Base-by-base conservation (phyloP, 2,888 invertebrate genomes). In the Microctonus aethiopoides region DNA sequence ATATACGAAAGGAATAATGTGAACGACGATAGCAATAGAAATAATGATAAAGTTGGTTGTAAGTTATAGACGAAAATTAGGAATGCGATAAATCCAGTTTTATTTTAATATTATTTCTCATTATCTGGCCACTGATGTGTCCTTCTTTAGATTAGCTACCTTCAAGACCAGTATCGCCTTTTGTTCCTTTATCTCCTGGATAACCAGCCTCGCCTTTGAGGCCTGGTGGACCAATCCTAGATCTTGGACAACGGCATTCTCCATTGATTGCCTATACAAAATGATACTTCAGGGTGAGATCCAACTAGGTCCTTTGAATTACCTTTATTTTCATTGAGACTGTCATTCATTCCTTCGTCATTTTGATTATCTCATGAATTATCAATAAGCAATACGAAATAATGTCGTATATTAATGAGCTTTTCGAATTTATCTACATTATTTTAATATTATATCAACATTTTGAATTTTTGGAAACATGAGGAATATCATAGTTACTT, bases 161-260 rank as follows among this genome's bases (percentile, higher is more conserved):
- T 80, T 87, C 79, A 80, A 87, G 89, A 77, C 91, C 90, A 79
- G 88, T 89, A 73, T 86, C 86, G 71, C 92, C 92, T 26, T 91
- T 90, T 60, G 90, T 89, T 71, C 93, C 93, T 56, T 91, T 88
- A 83, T 39, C 39, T 39, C 91, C 91, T 80, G 87, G 79, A 79
- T 87, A 89, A 39, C 89, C 90, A 82, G 89, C 88, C 60, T 90
- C 89, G 71, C 93, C 93, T 56, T 91, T 88, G 83, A 87, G 87
- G 80, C 89, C 90, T 89, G 89, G 87, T 76, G 84, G 84, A 84
- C 83, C 93, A 56, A 91, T 91, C 66, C 90, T 89, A 71, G 93
- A 93, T 79, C 91, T 89, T 78, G 89, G 52, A 61, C 66, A 70
- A 61, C 70, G 70, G 70, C 70, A 70, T n/a, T 66, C 81, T 77